Evolutionary conservation across 2,113 vertebrate species (phyloP).

Genomic region (Poicephalus meyeri): DNA sequence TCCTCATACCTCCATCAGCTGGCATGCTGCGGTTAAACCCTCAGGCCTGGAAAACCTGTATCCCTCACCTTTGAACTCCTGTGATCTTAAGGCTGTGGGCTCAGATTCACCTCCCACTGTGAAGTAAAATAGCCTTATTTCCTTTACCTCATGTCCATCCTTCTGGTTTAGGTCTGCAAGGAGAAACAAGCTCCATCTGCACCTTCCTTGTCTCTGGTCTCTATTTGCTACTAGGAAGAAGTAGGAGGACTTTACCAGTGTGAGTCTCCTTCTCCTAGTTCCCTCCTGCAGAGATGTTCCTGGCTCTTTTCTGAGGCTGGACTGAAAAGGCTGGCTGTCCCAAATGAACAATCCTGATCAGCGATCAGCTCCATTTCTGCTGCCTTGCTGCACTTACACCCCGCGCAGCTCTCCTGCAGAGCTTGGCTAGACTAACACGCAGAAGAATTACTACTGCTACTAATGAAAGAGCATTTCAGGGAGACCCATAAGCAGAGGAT

Average conservation of each 20-base stretch:
- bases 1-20: neutral
- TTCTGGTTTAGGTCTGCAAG: neutral
- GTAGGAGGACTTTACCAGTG: accelerated
- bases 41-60: neutral
- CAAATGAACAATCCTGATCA: neutral
- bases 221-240: neutral
- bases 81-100: neutral
- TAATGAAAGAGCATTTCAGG: neutral
- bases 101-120: neutral
- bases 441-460: neutral
- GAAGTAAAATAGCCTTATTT: neutral
- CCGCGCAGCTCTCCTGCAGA: neutral
- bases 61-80: neutral
- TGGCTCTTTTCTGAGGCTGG: neutral
- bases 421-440: neutral
- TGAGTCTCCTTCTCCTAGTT: neutral
- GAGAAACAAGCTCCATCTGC: neutral
- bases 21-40: neutral
- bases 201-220: neutral
- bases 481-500: neutral
- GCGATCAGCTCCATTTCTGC: neutral
- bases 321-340: neutral
- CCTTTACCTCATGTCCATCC: neutral
- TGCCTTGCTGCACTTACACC: neutral
- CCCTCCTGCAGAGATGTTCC: neutral